Percentiles rank a stretch among this genome's conserved stretches.
Evolutionary conservation across 2,888 invertebrate species (phyloP).

Genomic region (Sericinus montela): DNA sequence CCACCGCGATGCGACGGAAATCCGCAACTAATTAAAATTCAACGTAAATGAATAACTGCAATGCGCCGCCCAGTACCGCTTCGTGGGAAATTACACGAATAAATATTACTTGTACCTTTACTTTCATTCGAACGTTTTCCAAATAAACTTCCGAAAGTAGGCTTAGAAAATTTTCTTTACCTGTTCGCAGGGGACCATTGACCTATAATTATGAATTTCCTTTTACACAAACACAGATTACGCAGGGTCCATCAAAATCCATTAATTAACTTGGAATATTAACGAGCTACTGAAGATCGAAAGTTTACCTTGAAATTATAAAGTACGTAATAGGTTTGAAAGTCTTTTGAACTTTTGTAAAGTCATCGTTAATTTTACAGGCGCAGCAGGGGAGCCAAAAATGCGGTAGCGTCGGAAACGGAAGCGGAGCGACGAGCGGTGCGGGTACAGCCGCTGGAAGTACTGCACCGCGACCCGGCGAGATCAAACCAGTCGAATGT

Average conservation of each 20-base stretch:
- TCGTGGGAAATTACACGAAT: constrained; percentile 33
- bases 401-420: constrained; percentile 42
- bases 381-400: constrained; percentile 63
- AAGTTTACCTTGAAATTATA: constrained; percentile 69
- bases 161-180: constrained; percentile 23
- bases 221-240: constrained; percentile 53
- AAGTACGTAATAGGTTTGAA: constrained; percentile 66
- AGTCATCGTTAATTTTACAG: constrained; percentile 66
- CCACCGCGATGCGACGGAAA: constrained; percentile 48
- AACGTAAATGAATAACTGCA: constrained; percentile 66
- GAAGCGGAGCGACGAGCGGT: constrained; percentile 43
- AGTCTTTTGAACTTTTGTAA: constrained; percentile 67
- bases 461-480: constrained; percentile 63
- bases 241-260: constrained; percentile 63
- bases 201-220: constrained; percentile 57
- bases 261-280: constrained; percentile 73
- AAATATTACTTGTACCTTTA: constrained; percentile 26
- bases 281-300: constrained; percentile 62
- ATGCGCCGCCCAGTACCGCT: constrained; percentile 37
- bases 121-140: constrained; percentile 5
- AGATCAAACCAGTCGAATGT: constrained; percentile 94
- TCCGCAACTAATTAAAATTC: constrained; percentile 73
- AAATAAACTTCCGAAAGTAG: constrained; percentile 12
- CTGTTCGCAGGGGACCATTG: constrained; percentile 39
- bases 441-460: constrained; percentile 40